These are phyloP conservation scores for Osmerus mordax DNA, from an alignment of 2,113 vertebrate genomes.

Conservation along the genomic window DNA sequence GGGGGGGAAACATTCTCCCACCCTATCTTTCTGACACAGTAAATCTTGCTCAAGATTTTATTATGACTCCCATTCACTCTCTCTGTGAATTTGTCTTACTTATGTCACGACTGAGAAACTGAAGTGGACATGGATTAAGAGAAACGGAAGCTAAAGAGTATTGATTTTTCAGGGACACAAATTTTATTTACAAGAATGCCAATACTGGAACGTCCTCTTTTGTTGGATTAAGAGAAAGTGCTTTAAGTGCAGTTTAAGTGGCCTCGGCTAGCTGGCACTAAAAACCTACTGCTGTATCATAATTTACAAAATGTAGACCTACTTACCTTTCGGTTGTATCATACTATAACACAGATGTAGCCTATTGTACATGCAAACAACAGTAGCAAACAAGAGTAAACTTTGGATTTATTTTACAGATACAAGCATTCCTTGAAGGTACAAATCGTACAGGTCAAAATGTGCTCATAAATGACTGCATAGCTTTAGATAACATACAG, in stretches of 20 bases:
- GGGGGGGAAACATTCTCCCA: not conserved
- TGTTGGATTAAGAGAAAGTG: not conserved
- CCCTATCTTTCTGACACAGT: conserved; percentile 47
- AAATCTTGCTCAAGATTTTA: conserved; percentile 46
- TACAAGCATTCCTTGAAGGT: too few species aligned
- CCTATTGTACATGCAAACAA: too few species aligned
- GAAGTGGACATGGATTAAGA: conserved; percentile 52
- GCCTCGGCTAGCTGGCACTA: too few species aligned
- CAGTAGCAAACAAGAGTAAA: too few species aligned
- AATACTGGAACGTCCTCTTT: conserved; percentile 31
- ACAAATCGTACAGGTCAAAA: too few species aligned
- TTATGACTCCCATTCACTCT: conserved; percentile 44
- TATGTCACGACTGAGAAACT: conserved; percentile 48
- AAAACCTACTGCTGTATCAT: too few species aligned
- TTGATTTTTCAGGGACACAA: conserved; percentile 51
- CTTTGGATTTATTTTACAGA: too few species aligned
- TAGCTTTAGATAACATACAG: too few species aligned
- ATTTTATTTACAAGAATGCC: conserved; percentile 44
- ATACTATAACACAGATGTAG: too few species aligned
- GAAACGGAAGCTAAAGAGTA: conserved; percentile 35
- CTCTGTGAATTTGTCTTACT: conserved; percentile 54
- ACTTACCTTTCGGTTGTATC: too few species aligned
- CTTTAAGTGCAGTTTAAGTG: not conserved
- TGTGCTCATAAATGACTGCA: too few species aligned
- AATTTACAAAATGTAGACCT: too few species aligned